phyloP scores from a whole-genome alignment of 2,797 vertebrate genomes.

The Xiphophorus birchmanni region DNA sequence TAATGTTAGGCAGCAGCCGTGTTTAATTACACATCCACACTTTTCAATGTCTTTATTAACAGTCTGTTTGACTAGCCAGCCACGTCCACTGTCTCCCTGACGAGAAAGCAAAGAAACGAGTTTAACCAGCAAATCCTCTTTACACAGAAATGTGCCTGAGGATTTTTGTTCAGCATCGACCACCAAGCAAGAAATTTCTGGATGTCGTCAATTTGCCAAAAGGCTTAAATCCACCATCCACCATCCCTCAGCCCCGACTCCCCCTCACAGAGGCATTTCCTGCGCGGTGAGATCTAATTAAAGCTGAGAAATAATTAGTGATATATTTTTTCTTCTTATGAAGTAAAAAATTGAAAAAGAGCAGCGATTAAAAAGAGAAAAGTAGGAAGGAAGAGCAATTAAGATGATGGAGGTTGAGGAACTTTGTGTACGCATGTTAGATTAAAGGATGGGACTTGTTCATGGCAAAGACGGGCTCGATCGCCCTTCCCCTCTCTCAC shows the following conservation, averaged over 20 bases:
- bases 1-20: not conserved
- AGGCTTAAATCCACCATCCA: slow-evolving; percentile 60
- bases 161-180: slow-evolving; percentile 50
- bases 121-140: slow-evolving; percentile 61
- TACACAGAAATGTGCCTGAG: slow-evolving; percentile 64
- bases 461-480: slow-evolving; percentile 49
- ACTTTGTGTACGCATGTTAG: slow-evolving; percentile 77
- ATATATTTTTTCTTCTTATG: slow-evolving; percentile 60
- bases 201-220: slow-evolving; percentile 74
- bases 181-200: slow-evolving; percentile 58
- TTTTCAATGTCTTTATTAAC: slow-evolving; percentile 65
- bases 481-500: slow-evolving; percentile 38
- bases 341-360: slow-evolving; percentile 31
- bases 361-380: slow-evolving; percentile 55
- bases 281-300: slow-evolving; percentile 69
- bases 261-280: slow-evolving; percentile 10
- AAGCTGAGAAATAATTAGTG: slow-evolving; percentile 78
- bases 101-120: slow-evolving; percentile 38
- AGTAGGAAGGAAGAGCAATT: slow-evolving; percentile 68
- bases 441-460: slow-evolving; percentile 62
- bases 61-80: slow-evolving; percentile 64
- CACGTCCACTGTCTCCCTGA: slow-evolving; percentile 38
- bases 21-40: slow-evolving; percentile 64
- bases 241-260: slow-evolving; percentile 3
- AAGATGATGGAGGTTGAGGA: slow-evolving; percentile 70